These are phyloP conservation scores for Myzus persicae DNA, from an alignment of 1,140 invertebrate species.

Conservation along the genomic window DNA sequence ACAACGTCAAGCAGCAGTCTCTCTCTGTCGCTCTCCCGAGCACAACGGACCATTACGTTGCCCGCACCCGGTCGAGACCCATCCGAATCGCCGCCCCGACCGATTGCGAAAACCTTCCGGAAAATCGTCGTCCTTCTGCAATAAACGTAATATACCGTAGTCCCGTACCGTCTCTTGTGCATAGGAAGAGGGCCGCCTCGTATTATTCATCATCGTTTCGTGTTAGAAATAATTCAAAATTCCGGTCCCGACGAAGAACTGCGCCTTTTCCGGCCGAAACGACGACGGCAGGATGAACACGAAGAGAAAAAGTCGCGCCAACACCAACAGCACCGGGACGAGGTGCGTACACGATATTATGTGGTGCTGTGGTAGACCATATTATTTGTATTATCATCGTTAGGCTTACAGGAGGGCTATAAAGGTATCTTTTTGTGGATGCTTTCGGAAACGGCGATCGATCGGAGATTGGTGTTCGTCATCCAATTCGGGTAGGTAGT, in stretches of 20 bases:
- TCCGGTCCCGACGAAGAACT: constrained; percentile 70
- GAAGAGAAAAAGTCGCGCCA: constrained; percentile 66
- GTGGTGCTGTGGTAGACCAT: background rate
- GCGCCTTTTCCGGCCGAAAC: constrained; percentile 68
- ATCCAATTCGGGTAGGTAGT: background rate
- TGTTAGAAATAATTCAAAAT: constrained; percentile 65
- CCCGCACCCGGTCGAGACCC: background rate
- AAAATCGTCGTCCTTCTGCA: background rate
- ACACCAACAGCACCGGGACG: constrained; percentile 64
- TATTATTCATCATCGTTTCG: background rate
- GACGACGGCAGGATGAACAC: constrained; percentile 65
- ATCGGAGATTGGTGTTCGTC: background rate
- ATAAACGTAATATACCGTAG: background rate
- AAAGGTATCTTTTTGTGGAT: background rate
- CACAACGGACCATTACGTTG: background rate
- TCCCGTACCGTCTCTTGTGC: background rate
- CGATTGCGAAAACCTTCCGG: constrained; percentile 1
- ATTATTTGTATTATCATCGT: background rate
- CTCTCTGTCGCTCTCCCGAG: constrained; percentile 1
- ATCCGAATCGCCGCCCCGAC: background rate
- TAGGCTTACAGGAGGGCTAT: too few relatives aligned
- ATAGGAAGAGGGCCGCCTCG: background rate
- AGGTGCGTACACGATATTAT: background rate
- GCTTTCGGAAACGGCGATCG: background rate
- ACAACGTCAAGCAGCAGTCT: background rate